Evolutionary conservation across 2,113 vertebrate genomes (phyloP).

Genomic region (Sorex araneus): DNA sequence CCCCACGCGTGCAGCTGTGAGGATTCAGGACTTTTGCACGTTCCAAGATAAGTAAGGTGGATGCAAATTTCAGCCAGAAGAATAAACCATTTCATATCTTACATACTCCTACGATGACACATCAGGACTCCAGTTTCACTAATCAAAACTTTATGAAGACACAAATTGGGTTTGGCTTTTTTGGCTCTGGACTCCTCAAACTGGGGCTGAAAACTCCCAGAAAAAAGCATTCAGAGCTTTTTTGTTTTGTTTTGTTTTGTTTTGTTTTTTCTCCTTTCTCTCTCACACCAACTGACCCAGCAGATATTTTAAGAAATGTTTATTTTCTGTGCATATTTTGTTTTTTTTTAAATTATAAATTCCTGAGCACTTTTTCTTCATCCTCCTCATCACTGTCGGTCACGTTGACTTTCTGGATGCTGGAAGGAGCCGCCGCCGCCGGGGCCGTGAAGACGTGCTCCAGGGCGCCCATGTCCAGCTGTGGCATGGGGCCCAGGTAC

Average conservation of each 20-base stretch:
- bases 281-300: constrained; percentile 83
- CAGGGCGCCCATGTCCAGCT: constrained; percentile 82
- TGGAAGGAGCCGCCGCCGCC: constrained; percentile 83
- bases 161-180: constrained; percentile 23
- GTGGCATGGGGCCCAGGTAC: constrained; percentile 80
- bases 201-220: constrained; percentile 76
- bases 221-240: constrained; percentile 68
- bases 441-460: constrained; percentile 87
- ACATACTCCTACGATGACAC: constrained; percentile 72
- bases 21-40: constrained; percentile 60
- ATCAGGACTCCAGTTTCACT: constrained; percentile 66
- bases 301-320: constrained; percentile 84
- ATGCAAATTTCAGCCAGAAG: constrained; percentile 76
- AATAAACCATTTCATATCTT: constrained; percentile 76
- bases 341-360: constrained; percentile 87
- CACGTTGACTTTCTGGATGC: constrained; percentile 86
- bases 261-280: too few species aligned
- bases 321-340: constrained; percentile 82
- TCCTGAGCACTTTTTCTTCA: constrained; percentile 88
- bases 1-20: constrained; percentile 45
- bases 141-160: constrained; percentile 65
- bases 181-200: constrained; percentile 63
- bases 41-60: constrained; percentile 65
- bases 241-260: too few species aligned
- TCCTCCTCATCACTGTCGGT: constrained; percentile 89